phyloP scores from a whole-genome alignment of 2,888 invertebrate species.

The Sycophila texana region DNA sequence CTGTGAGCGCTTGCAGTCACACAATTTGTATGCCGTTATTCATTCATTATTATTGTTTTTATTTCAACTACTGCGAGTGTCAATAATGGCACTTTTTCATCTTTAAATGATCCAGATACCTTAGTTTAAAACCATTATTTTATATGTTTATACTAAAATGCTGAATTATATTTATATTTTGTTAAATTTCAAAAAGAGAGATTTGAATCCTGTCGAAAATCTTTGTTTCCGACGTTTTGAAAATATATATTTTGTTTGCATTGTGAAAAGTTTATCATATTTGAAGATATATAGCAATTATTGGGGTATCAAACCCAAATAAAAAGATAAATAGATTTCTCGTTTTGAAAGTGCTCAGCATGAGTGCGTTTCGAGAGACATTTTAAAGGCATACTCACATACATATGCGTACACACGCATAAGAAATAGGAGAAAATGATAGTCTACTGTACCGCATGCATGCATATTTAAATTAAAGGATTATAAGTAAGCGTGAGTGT shows the following conservation, averaged over 20 bases:
- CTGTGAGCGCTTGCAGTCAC: too few species aligned
- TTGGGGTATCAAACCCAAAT: neutral
- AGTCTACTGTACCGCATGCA: constrained; percentile 66
- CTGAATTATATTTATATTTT: too few species aligned
- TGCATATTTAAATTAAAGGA: constrained; percentile 66
- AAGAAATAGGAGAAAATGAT: constrained; percentile 61
- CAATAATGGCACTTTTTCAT: constrained; percentile 4
- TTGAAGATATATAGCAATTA: constrained; percentile 16
- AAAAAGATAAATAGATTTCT: neutral
- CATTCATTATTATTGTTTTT: constrained; percentile 1
- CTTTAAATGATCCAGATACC: constrained; percentile 17
- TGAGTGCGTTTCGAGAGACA: constrained; percentile 17
- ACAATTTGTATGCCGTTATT: too few species aligned
- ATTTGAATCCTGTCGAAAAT: neutral
- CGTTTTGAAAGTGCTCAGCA: neutral
- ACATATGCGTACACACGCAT: constrained; percentile 57
- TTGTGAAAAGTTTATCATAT: constrained; percentile 35
- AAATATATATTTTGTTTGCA: constrained; percentile 49
- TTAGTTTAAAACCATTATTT: constrained; percentile 27
- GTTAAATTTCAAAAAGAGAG: too few species aligned
- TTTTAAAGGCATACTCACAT: constrained; percentile 51
- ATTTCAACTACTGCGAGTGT: neutral
- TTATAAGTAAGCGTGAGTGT: constrained; percentile 68
- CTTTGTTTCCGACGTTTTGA: constrained; percentile 35
- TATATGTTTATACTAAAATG: too few species aligned